phyloP scores from a whole-genome alignment of 2,113 vertebrate species.

The Ploceus nigricollis region DNA sequence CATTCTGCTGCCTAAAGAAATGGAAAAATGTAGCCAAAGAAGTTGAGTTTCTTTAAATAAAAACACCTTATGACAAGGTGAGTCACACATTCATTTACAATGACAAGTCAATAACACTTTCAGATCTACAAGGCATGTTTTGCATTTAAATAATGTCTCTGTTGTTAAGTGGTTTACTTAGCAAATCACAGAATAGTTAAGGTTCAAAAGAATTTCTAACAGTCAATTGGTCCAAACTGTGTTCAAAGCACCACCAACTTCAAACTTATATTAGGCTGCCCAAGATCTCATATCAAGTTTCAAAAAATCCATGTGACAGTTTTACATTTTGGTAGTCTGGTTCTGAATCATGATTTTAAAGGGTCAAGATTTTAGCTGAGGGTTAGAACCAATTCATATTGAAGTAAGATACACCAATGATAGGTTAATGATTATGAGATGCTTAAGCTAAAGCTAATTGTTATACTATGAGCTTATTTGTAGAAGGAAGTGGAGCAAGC shows the following conservation, averaged over 20 bases:
- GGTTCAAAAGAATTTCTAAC: neutral
- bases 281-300: neutral
- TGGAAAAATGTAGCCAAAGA: neutral
- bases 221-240: neutral
- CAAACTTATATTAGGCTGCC: neutral
- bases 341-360: neutral
- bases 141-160: neutral
- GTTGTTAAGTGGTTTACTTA: neutral
- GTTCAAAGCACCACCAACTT: neutral
- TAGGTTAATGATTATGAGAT: too few relatives aligned
- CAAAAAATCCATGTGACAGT: neutral
- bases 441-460: too few relatives aligned
- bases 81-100: neutral
- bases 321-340: neutral
- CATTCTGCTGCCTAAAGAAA: conserved; percentile 72
- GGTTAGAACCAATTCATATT: neutral
- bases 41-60: neutral
- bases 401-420: neutral
- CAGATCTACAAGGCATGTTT: neutral
- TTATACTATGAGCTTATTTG: too few relatives aligned
- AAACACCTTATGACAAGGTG: accelerated
- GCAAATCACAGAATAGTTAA: neutral
- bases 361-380: neutral
- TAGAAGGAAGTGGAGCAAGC: neutral
- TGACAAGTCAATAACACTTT: neutral